Evolutionary conservation across 2,113 vertebrate genomes (phyloP), one percentile per base, ranked within the genome.

Genomic region (Meles meles): DNA sequence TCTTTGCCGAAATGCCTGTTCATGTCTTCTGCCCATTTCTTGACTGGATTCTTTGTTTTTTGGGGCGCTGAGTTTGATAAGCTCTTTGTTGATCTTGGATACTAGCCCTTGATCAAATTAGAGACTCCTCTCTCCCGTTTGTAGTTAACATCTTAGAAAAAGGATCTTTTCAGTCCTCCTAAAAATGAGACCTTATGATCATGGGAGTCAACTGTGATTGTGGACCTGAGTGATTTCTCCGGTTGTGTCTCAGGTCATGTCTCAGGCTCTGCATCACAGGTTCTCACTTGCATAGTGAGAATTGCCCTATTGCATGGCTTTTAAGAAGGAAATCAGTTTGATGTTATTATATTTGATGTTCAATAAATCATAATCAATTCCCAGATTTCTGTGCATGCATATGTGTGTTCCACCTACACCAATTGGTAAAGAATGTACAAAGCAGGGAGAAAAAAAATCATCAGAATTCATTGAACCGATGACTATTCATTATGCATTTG

Each of bases 311-410:
- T n/a, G 2, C 0, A 34, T 1, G 23, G 10, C 3, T 89, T 27
- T 55, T n/a, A 34, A 7, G 31, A 15, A 63, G 21, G 29, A 94
- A 65, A 12, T 37, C 1, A 3, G 7, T 27, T 25, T 10, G 25
- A 9, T 27, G 15, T 42, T 44, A 18, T 8, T 84, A 25, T 61
- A 34, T n/a, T 52, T 69, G 42, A 81, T 18, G 7, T 11, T 12
- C 72, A 9, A 21, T 0, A 2, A 7, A 21, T 57, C 29, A 18
- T 34, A 34, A 49, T 11, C 0, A 4, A 23, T 0, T 34, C 2
- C 17, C 27, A 20, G 31, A 18, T 2, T 42, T 76, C 20, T 5
- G 23, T n/a, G 18, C 7, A 15, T n/a, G 4, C 42, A 39, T 44
- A 25, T 29, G 37, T 39, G n/a, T 39, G 20, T 39, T 20, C 6